Evolutionary conservation across 2,888 invertebrate species (phyloP).

Genomic region (Drosophila leonis): DNA sequence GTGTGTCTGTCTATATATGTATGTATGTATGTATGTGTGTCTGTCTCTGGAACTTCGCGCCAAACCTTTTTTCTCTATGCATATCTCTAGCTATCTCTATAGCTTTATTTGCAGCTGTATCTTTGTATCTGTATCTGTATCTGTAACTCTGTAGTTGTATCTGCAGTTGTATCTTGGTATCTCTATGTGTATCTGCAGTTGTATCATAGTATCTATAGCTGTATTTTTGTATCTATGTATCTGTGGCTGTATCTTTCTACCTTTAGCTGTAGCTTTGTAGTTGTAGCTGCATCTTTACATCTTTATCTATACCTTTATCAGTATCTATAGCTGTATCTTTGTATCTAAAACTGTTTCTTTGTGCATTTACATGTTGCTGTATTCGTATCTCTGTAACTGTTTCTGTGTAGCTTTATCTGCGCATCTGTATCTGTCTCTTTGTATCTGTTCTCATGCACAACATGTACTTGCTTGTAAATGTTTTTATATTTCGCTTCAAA

Average conservation of each 20-base stretch:
- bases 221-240: conserved; percentile 10
- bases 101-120: conserved; percentile 1
- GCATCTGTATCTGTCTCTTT: conserved; percentile 20
- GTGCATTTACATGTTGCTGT: conserved; percentile 1
- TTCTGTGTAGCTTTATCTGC: conserved; percentile 27
- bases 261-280: not conserved
- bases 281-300: not conserved
- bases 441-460: conserved; percentile 30
- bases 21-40: conserved; percentile 18
- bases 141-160: conserved; percentile 11
- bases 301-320: conserved; percentile 4
- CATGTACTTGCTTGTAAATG: conserved; percentile 40
- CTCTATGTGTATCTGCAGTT: conserved; percentile 3
- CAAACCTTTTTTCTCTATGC: conserved; percentile 59
- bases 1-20: conserved; percentile 25
- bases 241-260: not conserved
- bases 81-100: conserved; percentile 2
- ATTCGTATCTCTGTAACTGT: not conserved
- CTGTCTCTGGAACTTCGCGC: conserved; percentile 55
- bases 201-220: not conserved
- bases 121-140: not conserved
- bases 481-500: conserved; percentile 33
- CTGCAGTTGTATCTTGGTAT: conserved; percentile 15
- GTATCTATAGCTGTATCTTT: not conserved
- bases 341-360: not conserved